Evolutionary conservation across 2,888 invertebrate species (phyloP).

Genomic region (Cistogaster globosa): DNA sequence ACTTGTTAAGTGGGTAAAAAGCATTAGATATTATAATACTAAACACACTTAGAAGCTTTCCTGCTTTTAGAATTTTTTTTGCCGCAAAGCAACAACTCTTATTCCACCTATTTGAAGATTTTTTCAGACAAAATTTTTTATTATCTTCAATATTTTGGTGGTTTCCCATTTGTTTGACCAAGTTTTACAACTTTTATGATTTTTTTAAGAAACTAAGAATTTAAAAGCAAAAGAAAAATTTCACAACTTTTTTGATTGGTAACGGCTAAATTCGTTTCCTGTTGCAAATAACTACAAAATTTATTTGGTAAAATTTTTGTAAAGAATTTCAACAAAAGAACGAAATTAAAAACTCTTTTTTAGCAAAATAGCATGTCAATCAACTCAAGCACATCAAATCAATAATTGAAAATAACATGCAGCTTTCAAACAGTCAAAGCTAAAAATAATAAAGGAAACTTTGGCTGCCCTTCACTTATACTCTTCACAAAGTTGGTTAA

Average conservation of each 20-base stretch:
- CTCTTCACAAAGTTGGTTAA: conserved; percentile 23
- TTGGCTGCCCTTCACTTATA: not conserved
- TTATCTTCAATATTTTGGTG: no score
- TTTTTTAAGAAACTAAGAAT: no score
- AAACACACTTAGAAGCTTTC: no score
- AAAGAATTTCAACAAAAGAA: conserved; percentile 19
- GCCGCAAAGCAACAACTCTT: no score
- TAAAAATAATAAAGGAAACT: not conserved
- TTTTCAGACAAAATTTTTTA: no score
- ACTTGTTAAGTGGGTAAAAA: no score
- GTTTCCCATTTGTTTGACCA: no score
- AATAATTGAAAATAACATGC: conserved; percentile 73
- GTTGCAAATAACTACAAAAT: not conserved
- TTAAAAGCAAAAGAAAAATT: no score
- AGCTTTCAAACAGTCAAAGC: conserved; percentile 22
- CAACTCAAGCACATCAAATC: conserved; percentile 72
- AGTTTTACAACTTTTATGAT: no score
- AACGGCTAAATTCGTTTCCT: conserved; percentile 23
- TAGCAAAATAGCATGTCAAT: conserved; percentile 72
- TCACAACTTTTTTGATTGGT: not conserved
- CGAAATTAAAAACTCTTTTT: conserved; percentile 10
- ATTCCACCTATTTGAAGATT: no score
- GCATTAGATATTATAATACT: no score
- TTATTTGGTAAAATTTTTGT: not conserved
- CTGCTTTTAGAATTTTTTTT: no score